Percentiles rank a stretch among this genome's conserved stretches.
phyloP scores from a whole-genome alignment of 2,113 vertebrate species.

The Syngnathus typhle region DNA sequence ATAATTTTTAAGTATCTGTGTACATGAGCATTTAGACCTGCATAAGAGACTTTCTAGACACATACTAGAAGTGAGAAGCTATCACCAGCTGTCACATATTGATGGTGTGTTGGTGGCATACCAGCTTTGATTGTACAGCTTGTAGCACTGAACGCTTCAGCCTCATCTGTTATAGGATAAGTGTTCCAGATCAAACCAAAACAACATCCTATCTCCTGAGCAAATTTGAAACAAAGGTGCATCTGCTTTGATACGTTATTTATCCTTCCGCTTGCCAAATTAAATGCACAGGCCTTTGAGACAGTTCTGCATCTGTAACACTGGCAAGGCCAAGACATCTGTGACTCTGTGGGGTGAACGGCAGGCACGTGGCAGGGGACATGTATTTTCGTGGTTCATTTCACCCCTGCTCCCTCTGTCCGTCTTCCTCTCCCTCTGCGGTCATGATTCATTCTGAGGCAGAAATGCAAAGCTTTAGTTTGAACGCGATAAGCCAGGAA shows the following conservation, averaged over 20 bases:
- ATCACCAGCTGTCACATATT: constrained; percentile 11
- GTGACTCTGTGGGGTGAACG: constrained; percentile 40
- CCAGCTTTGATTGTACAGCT: constrained; percentile 18
- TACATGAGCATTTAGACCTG: not conserved
- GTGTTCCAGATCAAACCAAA: constrained; percentile 35
- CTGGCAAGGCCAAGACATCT: constrained; percentile 23
- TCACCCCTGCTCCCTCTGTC: constrained; percentile 22
- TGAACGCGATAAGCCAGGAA: constrained; percentile 37
- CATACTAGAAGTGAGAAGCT: constrained; percentile 8
- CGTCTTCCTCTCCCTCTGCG: constrained; percentile 10
- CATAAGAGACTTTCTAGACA: not conserved
- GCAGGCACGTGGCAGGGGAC: constrained; percentile 44
- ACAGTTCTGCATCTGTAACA: constrained; percentile 40
- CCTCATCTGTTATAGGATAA: constrained; percentile 28
- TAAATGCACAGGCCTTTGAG: constrained; percentile 35
- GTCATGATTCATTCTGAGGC: constrained; percentile 39
- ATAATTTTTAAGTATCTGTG: not conserved
- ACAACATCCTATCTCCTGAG: constrained; percentile 31
- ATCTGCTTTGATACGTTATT: constrained; percentile 31
- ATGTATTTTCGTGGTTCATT: constrained; percentile 51
- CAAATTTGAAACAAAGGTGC: constrained; percentile 45
- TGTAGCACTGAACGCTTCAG: constrained; percentile 16
- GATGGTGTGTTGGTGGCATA: constrained; percentile 8
- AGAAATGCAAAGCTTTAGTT: constrained; percentile 43
- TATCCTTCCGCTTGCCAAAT: constrained; percentile 38